Evolutionary conservation across 2,888 invertebrate genomes (phyloP).

Genomic region (Troides aeacus): DNA sequence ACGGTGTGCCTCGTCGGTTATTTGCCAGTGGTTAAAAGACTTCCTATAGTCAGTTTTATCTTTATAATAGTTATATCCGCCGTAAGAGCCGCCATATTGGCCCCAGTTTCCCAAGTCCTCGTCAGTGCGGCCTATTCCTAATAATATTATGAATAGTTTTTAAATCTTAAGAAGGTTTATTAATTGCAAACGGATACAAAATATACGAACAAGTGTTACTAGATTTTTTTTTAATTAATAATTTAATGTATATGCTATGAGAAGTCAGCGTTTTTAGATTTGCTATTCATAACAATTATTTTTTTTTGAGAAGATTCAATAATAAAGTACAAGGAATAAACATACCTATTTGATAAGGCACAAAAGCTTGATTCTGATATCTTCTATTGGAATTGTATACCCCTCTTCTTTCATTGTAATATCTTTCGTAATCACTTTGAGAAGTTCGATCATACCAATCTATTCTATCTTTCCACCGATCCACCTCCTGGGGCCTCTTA

Average conservation of each 20-base stretch:
- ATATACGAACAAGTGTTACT: no score
- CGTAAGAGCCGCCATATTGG: conserved; percentile 82
- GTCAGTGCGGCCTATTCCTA: conserved; percentile 55
- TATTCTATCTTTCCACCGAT: conserved; percentile 50
- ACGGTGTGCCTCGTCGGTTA: conserved; percentile 56
- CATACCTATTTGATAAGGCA: conserved; percentile 80
- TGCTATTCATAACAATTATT: no score
- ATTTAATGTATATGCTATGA: no score
- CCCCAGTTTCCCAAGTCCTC: conserved; percentile 77
- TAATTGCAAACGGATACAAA: no score
- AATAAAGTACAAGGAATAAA: conserved; percentile 16
- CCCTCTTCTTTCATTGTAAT: conserved; percentile 46
- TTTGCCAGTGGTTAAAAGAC: conserved; percentile 76
- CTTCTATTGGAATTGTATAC: conserved; percentile 43
- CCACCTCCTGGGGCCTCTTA: conserved; percentile 47
- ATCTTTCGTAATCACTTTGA: conserved; percentile 43
- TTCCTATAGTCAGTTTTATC: conserved; percentile 66
- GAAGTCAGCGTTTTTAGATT: no score
- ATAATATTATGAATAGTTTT: conserved; percentile 17
- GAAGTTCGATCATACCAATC: conserved; percentile 47
- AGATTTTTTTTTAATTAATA: no score
- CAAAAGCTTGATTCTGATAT: conserved; percentile 63
- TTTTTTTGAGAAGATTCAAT: background rate
- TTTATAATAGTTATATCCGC: conserved; percentile 62
- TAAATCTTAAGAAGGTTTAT: background rate